Evolutionary conservation across 2,113 vertebrate species (phyloP).

Genomic region (Lasiurus cinereus): DNA sequence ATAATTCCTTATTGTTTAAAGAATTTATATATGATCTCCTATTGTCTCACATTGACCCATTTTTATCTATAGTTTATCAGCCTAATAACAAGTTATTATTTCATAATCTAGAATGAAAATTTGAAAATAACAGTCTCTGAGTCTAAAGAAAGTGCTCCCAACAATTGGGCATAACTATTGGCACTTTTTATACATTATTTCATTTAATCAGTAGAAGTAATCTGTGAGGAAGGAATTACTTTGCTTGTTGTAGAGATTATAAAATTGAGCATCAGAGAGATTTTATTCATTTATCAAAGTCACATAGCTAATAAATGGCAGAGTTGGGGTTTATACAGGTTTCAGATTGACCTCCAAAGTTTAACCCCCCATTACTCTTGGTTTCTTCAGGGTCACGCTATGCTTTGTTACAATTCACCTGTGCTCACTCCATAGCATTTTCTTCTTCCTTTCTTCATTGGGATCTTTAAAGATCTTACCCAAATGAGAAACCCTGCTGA

Average conservation of each 20-base stretch:
- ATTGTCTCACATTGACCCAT: too few relatives aligned
- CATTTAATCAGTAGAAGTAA: conserved; percentile 16
- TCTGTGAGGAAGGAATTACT: not conserved
- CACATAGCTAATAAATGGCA: not conserved
- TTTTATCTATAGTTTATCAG: not conserved
- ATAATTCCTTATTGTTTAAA: too few relatives aligned
- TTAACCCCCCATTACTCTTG: not conserved
- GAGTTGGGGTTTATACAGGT: not conserved
- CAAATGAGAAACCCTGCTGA: not conserved
- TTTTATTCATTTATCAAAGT: not conserved
- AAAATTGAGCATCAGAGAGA: not conserved
- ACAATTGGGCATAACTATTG: not conserved
- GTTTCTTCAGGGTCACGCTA: not conserved
- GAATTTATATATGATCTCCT: too few relatives aligned
- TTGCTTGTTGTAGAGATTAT: not conserved
- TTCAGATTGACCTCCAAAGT: not conserved
- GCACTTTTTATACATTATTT: not conserved
- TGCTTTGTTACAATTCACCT: not conserved
- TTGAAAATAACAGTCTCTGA: not conserved
- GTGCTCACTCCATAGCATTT: not conserved
- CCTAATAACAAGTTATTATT: not conserved
- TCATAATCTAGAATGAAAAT: not conserved
- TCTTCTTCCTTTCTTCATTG: not conserved
- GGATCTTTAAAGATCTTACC: not conserved
- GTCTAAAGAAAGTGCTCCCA: not conserved